A percentile compares a stretch with the other conserved stretches of the same genome.
Conservation (phyloP, 92 coral and sea anemone genomes). For the Ricordea florida region DNA sequence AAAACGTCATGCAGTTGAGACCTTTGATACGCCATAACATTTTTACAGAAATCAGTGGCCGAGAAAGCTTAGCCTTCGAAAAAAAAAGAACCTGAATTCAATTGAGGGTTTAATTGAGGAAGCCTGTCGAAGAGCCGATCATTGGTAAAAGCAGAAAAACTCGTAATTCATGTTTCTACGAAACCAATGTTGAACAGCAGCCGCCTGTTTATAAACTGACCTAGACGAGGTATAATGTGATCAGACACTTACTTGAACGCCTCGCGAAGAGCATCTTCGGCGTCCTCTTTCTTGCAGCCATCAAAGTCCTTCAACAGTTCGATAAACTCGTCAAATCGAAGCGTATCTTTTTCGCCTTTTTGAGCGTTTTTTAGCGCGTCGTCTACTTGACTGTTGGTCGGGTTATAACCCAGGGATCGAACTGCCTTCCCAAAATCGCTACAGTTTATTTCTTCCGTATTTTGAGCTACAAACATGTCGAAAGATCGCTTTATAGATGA, state of each 20-base stretch:
- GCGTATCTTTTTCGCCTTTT: slow-evolving; percentile 63
- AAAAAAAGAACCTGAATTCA: too few species aligned
- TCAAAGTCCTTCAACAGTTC: slow-evolving; percentile 68
- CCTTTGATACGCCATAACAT: too few species aligned
- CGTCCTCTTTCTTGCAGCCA: slow-evolving; percentile 31
- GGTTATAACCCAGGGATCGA: slow-evolving; percentile 64
- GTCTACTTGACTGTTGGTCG: slow-evolving; percentile 47
- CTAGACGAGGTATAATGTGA: too few species aligned
- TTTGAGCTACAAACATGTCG: slow-evolving; percentile 62
- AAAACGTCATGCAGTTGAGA: too few species aligned
- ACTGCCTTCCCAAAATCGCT: slow-evolving; percentile 65
- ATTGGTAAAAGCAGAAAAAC: too few species aligned
- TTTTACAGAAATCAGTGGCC: too few species aligned
- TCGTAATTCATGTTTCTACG: too few species aligned
- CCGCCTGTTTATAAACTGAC: too few species aligned
- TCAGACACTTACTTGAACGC: slow-evolving; percentile 85
- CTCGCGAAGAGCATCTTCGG: slow-evolving; percentile 67
- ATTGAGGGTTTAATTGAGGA: too few species aligned
- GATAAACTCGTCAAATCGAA: slow-evolving; percentile 70
- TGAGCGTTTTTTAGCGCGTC: slow-evolving; percentile 57
- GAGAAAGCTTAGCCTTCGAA: too few species aligned
- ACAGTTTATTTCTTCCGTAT: slow-evolving; percentile 58
- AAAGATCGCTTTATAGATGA: slow-evolving; percentile 44
- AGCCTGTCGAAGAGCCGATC: too few species aligned
- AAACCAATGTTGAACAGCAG: too few species aligned